Evolutionary conservation across 2,888 invertebrate genomes (phyloP), one percentile per base, ranked within the genome.

Genomic region (Campopleginae sp.): DNA sequence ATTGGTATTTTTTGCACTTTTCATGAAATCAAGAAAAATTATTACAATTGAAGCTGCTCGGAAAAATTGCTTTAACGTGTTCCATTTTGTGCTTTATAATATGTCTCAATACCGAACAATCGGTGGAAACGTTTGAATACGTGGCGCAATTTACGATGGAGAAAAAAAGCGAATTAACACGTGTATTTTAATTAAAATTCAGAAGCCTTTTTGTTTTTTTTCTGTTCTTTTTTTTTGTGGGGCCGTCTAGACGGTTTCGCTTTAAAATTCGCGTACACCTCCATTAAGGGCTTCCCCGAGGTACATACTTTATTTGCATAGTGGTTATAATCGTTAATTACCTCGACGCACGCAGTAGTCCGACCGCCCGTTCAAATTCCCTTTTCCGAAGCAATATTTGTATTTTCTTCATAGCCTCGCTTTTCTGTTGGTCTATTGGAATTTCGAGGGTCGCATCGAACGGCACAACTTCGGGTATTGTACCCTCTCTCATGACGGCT

Each of bases 381-480:
- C 95, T 95, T 75, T 95, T 95, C 70, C 97, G 95, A 93, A 99
- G 94, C 86, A 96, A 94, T 90, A 95, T 96, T 93, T 98, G 98
- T 88, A 98, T 96, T 90, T 96, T 96, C 92, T 96, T 96, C 97
- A 99, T 98, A 83, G 98, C 98, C 91, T 97, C 97, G 86, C 96
- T 96, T 94, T 97, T 98, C 94, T 98, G 98, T 91, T 98, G 97
- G 90, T 98, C 98, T 84, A 98, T 96, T 61, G 97, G 96, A 54
- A 96, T 95, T 88, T 98, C 98, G 5, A 97, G 96, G 0, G 97
- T 96, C 17, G 98, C 97, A 94, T 98, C 98, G 92, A 98, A 98
- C 0, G 98, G 98, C 83, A 96, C 95, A 74, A 96, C 95, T 89
- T 95, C 95, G 0, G 96, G 95, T 88, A 96, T 95, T 75, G 94